Evolutionary conservation across 2,113 vertebrate species (phyloP).

Genomic region (Rafetus swinhoei): DNA sequence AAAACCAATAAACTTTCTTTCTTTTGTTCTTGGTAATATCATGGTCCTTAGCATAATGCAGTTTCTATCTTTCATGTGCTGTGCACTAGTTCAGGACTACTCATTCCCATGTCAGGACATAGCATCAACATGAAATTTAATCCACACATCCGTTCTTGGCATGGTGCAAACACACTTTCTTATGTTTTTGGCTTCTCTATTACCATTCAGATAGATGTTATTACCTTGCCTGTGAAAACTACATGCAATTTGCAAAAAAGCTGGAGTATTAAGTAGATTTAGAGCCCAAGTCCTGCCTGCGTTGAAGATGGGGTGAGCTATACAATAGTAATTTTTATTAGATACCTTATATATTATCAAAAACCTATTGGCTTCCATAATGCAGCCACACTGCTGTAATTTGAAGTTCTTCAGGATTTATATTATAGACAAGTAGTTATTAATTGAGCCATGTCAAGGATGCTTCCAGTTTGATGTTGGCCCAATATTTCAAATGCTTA

Average conservation of each 20-base stretch:
- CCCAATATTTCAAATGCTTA: not conserved
- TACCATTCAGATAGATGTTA: not conserved
- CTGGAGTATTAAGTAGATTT: not conserved
- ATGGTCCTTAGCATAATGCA: not conserved
- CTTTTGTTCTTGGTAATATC: not conserved
- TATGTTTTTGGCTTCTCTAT: not conserved
- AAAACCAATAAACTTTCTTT: not conserved
- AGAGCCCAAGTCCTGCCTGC: not conserved
- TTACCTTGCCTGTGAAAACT: not conserved
- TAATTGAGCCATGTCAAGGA: too few species aligned
- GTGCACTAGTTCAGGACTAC: not conserved
- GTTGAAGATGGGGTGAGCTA: not conserved
- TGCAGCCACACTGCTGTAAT: not conserved
- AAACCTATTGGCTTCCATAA: not conserved
- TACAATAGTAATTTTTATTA: not conserved
- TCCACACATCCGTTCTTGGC: slow-evolving; percentile 1
- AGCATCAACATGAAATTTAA: slow-evolving; percentile 12
- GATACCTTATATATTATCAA: not conserved
- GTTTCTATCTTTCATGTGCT: not conserved
- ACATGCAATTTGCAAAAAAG: not conserved
- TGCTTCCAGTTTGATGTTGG: not conserved
- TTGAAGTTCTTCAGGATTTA: not conserved
- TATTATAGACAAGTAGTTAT: not conserved
- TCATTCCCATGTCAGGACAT: not conserved
- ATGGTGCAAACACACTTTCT: not conserved